These are phyloP conservation scores for Dicentrarchus labrax DNA, from an alignment of 2,113 vertebrate species.

Conservation along the genomic window DNA sequence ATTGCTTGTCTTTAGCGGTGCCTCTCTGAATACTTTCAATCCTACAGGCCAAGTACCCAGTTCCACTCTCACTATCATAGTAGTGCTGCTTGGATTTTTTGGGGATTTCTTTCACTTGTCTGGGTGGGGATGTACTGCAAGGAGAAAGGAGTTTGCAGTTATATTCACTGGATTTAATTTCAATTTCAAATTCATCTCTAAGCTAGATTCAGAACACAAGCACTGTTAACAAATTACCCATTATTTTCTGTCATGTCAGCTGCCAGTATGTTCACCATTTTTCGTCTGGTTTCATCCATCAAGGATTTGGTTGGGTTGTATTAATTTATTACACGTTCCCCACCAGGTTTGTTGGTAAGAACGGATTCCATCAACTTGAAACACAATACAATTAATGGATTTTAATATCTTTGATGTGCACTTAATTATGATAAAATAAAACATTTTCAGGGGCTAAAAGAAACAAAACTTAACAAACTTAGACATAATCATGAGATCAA, in stretches of 20 bases:
- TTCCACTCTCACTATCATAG: neutral
- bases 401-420: no score
- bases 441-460: no score
- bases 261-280: neutral
- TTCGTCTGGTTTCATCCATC: neutral
- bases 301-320: neutral
- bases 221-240: neutral
- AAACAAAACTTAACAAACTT: no score
- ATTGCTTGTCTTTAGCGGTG: neutral
- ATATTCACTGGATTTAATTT: neutral
- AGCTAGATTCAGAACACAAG: neutral
- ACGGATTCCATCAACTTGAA: neutral
- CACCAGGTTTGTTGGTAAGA: neutral
- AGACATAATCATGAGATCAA: no score
- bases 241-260: neutral
- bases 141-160: neutral
- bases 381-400: no score
- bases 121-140: neutral
- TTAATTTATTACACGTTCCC: neutral
- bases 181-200: neutral
- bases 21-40: neutral
- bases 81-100: neutral
- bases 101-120: neutral
- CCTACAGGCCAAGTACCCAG: neutral
- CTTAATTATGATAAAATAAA: no score